Evolutionary conservation across 1,140 invertebrate genomes (phyloP).

Genomic region (Acromyrmex echinatior): DNA sequence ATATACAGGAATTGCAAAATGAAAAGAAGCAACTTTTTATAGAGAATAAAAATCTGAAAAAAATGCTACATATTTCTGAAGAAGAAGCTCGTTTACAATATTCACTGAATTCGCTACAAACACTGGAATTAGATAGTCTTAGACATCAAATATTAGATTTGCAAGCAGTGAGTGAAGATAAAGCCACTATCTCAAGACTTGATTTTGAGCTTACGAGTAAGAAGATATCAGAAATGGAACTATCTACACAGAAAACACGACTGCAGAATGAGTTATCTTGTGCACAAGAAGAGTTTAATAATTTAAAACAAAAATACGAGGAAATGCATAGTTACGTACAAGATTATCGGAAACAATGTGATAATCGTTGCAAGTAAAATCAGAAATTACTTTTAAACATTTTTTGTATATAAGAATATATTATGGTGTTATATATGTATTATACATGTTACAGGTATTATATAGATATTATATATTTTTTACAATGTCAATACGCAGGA

Average conservation of each 20-base stretch:
- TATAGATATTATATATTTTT: constrained; percentile 77
- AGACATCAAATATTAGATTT: constrained; percentile 90
- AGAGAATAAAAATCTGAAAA: constrained; percentile 79
- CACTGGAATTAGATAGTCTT: constrained; percentile 88
- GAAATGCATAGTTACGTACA: constrained; percentile 74
- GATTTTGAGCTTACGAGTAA: constrained; percentile 80
- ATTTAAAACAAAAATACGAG: constrained; percentile 69
- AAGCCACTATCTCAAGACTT: constrained; percentile 88
- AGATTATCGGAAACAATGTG: constrained; percentile 76
- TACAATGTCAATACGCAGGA: constrained; percentile 81
- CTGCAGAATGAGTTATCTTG: constrained; percentile 77
- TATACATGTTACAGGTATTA: constrained; percentile 56
- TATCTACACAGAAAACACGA: constrained; percentile 70
- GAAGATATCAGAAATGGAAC: constrained; percentile 75
- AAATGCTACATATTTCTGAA: constrained; percentile 80
- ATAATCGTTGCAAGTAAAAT: constrained; percentile 78
- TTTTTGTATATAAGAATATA: not conserved
- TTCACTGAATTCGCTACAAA: constrained; percentile 77
- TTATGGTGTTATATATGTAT: not conserved
- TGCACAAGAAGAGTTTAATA: constrained; percentile 75
- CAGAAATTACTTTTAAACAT: constrained; percentile 8
- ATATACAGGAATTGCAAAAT: constrained; percentile 58
- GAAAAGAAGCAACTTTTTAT: constrained; percentile 65
- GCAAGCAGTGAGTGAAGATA: constrained; percentile 89
- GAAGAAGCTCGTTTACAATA: constrained; percentile 80